Evolutionary conservation across 2,113 vertebrate genomes (phyloP).

Genomic region (Pimephales promelas): DNA sequence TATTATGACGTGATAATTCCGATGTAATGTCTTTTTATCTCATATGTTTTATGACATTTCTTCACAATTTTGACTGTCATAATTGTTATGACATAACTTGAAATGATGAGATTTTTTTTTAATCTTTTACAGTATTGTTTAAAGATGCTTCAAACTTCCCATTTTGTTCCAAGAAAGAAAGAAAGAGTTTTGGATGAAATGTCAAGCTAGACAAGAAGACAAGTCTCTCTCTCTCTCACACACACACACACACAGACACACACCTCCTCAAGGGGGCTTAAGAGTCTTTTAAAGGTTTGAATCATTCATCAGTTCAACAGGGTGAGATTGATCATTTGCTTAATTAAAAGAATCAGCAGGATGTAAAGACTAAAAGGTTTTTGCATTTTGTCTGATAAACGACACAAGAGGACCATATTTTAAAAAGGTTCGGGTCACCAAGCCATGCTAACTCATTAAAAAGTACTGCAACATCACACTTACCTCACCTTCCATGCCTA

Average conservation of each 20-base stretch:
- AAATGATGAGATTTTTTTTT: too few species aligned
- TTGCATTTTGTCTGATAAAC: neutral
- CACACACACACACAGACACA: neutral
- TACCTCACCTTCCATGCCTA: slow-evolving; percentile 24
- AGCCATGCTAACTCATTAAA: neutral
- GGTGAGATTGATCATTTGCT: slow-evolving; percentile 8
- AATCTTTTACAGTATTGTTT: too few species aligned
- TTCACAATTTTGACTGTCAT: too few species aligned
- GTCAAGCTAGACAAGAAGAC: neutral
- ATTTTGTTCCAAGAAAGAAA: neutral
- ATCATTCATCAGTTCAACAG: slow-evolving; percentile 31
- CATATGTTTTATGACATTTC: too few species aligned
- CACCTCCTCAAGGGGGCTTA: neutral
- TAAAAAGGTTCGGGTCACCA: neutral
- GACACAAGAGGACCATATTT: neutral
- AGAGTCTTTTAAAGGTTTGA: neutral
- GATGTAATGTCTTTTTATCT: too few species aligned
- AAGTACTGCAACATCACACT: neutral
- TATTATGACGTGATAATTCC: too few species aligned
- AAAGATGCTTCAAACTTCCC: too few species aligned
- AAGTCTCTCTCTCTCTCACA: neutral
- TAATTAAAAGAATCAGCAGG: slow-evolving; percentile 29
- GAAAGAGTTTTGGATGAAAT: neutral
- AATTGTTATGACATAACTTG: too few species aligned
- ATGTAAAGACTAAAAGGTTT: neutral